Evolutionary conservation across 37 sponge, comb jelly and placozoan genomes (phyloP).

Genomic region (Halisarca cf. caerulea): DNA sequence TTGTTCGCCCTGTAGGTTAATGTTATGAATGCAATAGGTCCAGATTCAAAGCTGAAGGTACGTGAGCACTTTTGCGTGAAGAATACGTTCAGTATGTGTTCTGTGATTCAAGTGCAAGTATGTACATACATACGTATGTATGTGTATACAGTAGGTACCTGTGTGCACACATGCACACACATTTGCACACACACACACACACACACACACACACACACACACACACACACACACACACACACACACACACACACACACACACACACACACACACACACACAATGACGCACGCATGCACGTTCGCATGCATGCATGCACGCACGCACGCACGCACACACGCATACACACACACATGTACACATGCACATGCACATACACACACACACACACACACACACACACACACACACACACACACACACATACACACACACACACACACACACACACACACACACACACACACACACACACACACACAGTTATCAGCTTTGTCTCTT

Average conservation of each 20-base stretch:
- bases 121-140: too few species aligned
- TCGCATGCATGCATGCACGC: too few species aligned
- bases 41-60: slow-evolving; percentile 46
- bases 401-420: not conserved
- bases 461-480: not conserved
- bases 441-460: not conserved
- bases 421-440: not conserved
- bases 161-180: too few species aligned
- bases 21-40: slow-evolving; percentile 47
- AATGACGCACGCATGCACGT: too few species aligned
- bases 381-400: not conserved
- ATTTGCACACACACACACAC: too few species aligned
- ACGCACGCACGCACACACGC: slow-evolving; percentile 3
- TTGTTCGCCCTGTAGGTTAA: slow-evolving; percentile 30
- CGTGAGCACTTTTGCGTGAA: not conserved
- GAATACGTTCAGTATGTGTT: too few species aligned
- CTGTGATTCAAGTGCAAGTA: too few species aligned
- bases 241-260: too few species aligned
- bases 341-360: not conserved
- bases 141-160: too few species aligned
- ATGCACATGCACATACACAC: not conserved
- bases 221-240: too few species aligned
- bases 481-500: not conserved
- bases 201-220: too few species aligned
- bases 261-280: too few species aligned